Conservation (phyloP, 2,113 vertebrate species). For the human region GRCh38 chr4:16881001-16881500, state of each 20-base stretch:
- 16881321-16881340: not conserved
- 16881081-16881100: not conserved
- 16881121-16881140: not conserved
- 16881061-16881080: not conserved
- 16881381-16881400: not conserved
- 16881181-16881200: not conserved
- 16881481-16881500: not conserved
- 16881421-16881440: fast-evolving
- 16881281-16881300: not conserved
- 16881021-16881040: fast-evolving
- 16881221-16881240: not conserved
- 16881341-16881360: not conserved
- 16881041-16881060: not conserved
- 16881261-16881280: not conserved
- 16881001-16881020: not conserved
- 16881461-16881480: not conserved
- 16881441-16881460: not conserved
- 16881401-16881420: too few relatives aligned
- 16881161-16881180: not conserved
- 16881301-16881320: not conserved
- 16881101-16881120: too few relatives aligned
- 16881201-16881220: not conserved
- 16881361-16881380: not conserved
- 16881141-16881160: not conserved
- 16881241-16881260: not conserved